Evolutionary conservation across 2,797 vertebrate genomes (phyloP).

Genomic region (Alcedo quadribrachys): DNA sequence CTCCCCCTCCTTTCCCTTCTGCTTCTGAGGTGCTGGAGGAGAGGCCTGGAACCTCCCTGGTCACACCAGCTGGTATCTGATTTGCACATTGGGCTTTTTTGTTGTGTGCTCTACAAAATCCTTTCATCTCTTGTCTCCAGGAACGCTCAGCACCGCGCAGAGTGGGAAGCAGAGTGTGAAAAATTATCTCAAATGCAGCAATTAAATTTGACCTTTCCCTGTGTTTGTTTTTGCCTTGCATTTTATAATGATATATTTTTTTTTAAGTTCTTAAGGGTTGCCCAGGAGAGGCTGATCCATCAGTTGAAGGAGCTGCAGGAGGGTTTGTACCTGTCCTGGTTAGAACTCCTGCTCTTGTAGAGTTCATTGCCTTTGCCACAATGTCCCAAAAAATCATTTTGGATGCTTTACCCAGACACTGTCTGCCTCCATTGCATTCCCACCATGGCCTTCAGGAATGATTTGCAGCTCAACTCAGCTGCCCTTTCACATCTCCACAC

Average conservation of each 20-base stretch:
- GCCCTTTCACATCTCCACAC: fast-evolving
- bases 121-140: not conserved
- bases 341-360: not conserved
- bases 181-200: not conserved
- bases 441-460: not conserved
- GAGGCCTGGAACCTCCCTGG: not conserved
- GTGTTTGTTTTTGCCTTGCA: not conserved
- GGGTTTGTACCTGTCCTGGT: not conserved
- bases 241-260: not conserved
- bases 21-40: not conserved
- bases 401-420: not conserved
- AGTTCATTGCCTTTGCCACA: not conserved
- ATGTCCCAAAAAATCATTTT: not conserved
- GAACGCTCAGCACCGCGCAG: fast-evolving
- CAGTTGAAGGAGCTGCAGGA: not conserved
- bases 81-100: fast-evolving
- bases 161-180: not conserved
- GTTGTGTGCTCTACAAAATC: not conserved
- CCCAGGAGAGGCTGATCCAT: not conserved
- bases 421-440: not conserved
- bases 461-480: not conserved
- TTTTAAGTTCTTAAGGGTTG: not conserved
- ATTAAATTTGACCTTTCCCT: not conserved
- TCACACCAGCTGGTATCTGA: not conserved
- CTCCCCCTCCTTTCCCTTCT: not conserved